These are phyloP conservation scores for Bombus confusus DNA, from an alignment of 1,140 invertebrate species.

Conservation along the genomic window DNA sequence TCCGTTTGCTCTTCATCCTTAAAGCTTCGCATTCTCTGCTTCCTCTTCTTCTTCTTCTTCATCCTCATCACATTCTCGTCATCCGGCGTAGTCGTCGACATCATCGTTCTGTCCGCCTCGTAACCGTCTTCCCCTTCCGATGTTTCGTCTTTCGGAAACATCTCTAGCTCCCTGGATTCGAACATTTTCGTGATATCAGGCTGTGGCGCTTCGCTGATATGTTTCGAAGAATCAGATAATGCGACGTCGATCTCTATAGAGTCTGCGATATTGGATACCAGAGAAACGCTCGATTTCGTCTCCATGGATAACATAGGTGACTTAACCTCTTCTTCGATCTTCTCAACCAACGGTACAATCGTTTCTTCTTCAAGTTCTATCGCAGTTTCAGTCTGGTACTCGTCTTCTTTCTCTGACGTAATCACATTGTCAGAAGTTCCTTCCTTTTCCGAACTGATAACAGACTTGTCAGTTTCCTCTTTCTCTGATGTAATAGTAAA, in stretches of 20 bases:
- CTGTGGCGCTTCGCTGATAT: conserved; percentile 82
- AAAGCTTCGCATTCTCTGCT: conserved; percentile 80
- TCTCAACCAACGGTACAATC: background rate
- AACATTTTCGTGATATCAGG: conserved; percentile 81
- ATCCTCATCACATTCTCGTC: conserved; percentile 72
- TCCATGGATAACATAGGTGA: conserved; percentile 63
- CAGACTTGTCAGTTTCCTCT: background rate
- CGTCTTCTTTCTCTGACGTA: conserved; percentile 36
- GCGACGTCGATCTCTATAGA: conserved; percentile 84
- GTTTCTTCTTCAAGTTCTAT: background rate
- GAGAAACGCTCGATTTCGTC: conserved; percentile 75
- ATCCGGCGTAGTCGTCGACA: conserved; percentile 76
- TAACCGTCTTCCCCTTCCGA: conserved; percentile 81
- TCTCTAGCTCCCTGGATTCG: conserved; percentile 78
- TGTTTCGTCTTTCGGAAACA: conserved; percentile 78
- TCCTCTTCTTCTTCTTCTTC: conserved; percentile 83
- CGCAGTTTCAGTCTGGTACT: background rate
- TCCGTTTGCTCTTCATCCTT: conserved; percentile 73
- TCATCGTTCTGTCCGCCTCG: conserved; percentile 84
- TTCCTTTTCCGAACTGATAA: conserved; percentile 16
- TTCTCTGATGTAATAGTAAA: conserved; percentile 22
- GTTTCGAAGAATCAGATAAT: conserved; percentile 77
- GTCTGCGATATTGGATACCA: conserved; percentile 84
- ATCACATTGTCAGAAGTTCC: conserved; percentile 26
- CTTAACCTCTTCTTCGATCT: conserved; percentile 55